Evolutionary conservation across 2,888 invertebrate species (phyloP).

Genomic region (Eupelmus urozonus): DNA sequence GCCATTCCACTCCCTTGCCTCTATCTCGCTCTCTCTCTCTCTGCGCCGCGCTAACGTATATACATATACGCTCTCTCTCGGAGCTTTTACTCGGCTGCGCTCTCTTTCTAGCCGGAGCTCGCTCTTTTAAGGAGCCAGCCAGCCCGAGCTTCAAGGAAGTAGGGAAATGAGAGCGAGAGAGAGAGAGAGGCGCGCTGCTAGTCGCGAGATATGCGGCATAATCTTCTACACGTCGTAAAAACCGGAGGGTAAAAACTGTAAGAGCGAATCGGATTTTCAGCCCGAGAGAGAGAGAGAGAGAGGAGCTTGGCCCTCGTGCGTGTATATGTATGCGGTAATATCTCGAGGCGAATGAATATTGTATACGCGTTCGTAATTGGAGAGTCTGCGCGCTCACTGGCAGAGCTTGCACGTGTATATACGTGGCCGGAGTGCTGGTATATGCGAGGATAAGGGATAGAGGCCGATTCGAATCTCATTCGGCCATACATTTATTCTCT

Average conservation of each 20-base stretch:
- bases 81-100: constrained; percentile 38
- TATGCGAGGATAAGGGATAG: neutral
- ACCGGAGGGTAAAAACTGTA: constrained; percentile 66
- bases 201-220: constrained; percentile 63
- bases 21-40: no score
- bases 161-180: constrained; percentile 42
- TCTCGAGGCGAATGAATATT: constrained; percentile 58
- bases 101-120: constrained; percentile 20
- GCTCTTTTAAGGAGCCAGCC: constrained; percentile 38
- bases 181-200: constrained; percentile 29
- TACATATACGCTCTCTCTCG: no score
- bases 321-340: constrained; percentile 45
- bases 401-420: neutral
- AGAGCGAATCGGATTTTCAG: constrained; percentile 66
- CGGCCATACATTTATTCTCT: constrained; percentile 3
- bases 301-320: constrained; percentile 47
- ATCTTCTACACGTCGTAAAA: constrained; percentile 70
- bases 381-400: constrained; percentile 48
- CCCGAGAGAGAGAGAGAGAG: constrained; percentile 39
- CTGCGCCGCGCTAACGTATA: no score
- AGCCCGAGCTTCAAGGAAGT: constrained; percentile 27
- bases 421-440: constrained; percentile 1
- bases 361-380: constrained; percentile 59
- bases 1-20: constrained; percentile 59
- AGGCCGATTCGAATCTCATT: constrained; percentile 33